A percentile compares a stretch with the other conserved stretches of the same genome.
Evolutionary conservation across 2,113 vertebrate species (phyloP).

Genomic region (Podarcis muralis): DNA sequence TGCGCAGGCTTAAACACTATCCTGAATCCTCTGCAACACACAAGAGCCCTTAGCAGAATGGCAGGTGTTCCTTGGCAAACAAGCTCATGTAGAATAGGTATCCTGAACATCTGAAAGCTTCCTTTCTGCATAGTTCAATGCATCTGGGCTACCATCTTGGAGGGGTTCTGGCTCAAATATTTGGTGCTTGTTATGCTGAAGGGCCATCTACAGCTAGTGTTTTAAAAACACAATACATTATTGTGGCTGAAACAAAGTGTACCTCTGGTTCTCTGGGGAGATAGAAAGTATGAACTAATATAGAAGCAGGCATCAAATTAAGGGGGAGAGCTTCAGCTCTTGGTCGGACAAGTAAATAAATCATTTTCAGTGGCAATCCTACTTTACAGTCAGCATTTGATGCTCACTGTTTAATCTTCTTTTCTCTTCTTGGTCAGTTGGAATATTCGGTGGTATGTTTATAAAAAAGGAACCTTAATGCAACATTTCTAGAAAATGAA

Average conservation of each 20-base stretch:
- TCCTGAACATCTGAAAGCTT: neutral
- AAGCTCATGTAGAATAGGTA: too few relatives aligned
- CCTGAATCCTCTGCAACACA: too few relatives aligned
- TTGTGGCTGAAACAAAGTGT: neutral
- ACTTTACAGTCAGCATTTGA: neutral
- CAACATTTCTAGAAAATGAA: neutral
- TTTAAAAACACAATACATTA: neutral
- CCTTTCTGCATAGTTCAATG: neutral
- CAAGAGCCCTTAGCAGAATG: too few relatives aligned
- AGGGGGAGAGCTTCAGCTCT: neutral
- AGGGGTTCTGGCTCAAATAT: neutral
- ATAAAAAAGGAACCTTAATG: neutral
- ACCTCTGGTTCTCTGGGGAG: neutral
- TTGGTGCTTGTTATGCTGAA: neutral
- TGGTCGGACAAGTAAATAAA: neutral
- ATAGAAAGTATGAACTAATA: conserved; percentile 3
- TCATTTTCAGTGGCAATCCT: neutral
- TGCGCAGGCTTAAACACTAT: too few relatives aligned
- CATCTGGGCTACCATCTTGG: neutral
- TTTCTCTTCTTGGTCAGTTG: neutral
- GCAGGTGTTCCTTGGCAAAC: too few relatives aligned
- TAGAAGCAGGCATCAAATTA: neutral
- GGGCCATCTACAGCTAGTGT: neutral
- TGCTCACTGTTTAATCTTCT: neutral
- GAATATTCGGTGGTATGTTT: neutral